Evolutionary conservation across 2,888 invertebrate species (phyloP), one percentile per base, ranked within the genome.

Genomic region (Anagyrus pseudococci): DNA sequence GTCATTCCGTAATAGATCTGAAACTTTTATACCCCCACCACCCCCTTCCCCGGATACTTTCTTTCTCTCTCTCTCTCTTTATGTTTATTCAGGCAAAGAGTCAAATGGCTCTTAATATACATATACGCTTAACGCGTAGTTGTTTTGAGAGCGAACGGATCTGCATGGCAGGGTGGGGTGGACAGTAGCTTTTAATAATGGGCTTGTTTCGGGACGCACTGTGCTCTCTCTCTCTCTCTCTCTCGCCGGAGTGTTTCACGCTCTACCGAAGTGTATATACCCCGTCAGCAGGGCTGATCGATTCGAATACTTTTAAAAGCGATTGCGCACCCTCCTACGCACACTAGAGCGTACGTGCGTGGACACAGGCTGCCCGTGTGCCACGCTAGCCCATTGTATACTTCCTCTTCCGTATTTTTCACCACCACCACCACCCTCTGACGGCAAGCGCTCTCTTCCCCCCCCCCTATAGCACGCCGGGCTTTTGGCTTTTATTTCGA

Each of bases 101-200:
- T 29, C 29, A 29, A 29, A 29, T 29, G 29, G 29, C 29, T 29
- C 29, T 10, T 29, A 29, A 29, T 29, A 10, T 29, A 29, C 10
- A 10, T 29, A 10, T 29, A 7, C 10, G 29, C 29, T 10, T 10
- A 29, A 29, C 29, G 29, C 29, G 10, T 10, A n/a, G 29, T 29
- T 29, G 10, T 29, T 7, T 10, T 7, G 6, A 29, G 6, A 29
- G 6, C 6, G 10, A 7, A 29, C 29, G 29, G 6, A 10, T 29
- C 4, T 29, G 10, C 29, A 4, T 29, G 29, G n/a, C 29, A 29
- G 4, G 4, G 10, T 29, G 10, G 10, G 4, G 29, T 10, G 29
- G 6, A 29, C 49, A 43, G 66, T 55, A 59, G 61, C 61, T 65
- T 69, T n/a, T n/a, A 67, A 60, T 60, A 60, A 60, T 54, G 59